Percentiles rank a stretch among this genome's conserved stretches.
These are phyloP conservation scores for Drosophila tanythrix DNA, from an alignment of 2,888 invertebrate species.

Conservation along the genomic window DNA sequence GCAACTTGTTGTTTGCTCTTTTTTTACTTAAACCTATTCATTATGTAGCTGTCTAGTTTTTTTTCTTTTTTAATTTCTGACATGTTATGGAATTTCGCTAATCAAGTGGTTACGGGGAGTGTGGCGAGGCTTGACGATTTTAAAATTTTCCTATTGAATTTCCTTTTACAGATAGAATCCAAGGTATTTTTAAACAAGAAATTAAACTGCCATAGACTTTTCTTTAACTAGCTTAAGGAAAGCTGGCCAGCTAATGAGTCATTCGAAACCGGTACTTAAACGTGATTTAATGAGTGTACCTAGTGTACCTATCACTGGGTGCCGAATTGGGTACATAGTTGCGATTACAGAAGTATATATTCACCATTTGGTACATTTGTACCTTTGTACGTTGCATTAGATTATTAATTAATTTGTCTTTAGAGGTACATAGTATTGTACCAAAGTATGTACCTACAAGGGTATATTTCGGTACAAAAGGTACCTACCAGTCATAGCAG, in stretches of 20 bases:
- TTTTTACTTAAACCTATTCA: constrained; percentile 46
- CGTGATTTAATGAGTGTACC: neutral
- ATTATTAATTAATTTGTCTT: neutral
- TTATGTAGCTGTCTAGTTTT: constrained; percentile 53
- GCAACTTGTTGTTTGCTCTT: constrained; percentile 33
- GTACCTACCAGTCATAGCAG: too few species aligned
- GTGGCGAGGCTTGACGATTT: neutral
- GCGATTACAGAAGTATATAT: neutral
- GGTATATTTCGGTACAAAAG: too few species aligned
- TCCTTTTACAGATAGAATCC: neutral
- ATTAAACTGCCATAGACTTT: neutral
- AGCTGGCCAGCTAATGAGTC: neutral
- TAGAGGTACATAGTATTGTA: too few species aligned
- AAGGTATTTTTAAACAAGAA: neutral
- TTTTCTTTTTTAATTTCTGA: constrained; percentile 4
- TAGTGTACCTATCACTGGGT: neutral
- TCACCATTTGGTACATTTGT: neutral
- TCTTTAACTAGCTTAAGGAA: neutral
- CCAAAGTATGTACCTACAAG: too few species aligned
- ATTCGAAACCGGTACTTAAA: neutral
- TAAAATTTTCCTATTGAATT: neutral
- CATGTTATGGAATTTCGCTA: constrained; percentile 61
- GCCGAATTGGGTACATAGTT: neutral
- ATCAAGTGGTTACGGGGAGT: constrained; percentile 51
- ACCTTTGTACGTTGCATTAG: neutral